phyloP scores from a whole-genome alignment of 2,797 vertebrate species.

The Gadopsis bispinosus region DNA sequence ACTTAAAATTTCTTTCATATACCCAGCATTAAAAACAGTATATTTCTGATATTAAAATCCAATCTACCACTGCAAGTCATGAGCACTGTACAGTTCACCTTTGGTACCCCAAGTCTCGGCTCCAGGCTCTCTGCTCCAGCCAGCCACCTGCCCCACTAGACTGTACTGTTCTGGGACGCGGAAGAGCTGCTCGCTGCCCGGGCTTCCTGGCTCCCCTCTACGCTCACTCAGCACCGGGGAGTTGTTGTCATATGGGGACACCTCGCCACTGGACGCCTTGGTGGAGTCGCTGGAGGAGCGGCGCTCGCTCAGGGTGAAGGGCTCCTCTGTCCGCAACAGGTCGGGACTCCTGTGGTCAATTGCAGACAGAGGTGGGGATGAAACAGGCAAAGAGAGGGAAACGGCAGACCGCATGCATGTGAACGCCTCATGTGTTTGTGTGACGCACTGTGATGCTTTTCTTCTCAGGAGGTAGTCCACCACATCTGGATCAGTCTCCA shows the following conservation, averaged over 20 bases:
- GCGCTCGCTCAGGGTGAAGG: constrained; percentile 88
- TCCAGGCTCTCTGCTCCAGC: constrained; percentile 85
- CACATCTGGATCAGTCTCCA: constrained; percentile 95
- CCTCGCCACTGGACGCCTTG: constrained; percentile 94
- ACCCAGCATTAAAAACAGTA: too few species aligned
- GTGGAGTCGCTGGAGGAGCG: constrained; percentile 96
- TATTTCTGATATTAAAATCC: background rate
- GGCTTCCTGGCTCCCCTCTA: constrained; percentile 81
- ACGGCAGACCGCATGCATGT: background rate
- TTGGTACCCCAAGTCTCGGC: constrained; percentile 84
- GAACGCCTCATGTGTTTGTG: background rate
- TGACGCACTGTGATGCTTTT: constrained; percentile 92
- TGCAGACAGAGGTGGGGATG: background rate
- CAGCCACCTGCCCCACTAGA: constrained; percentile 84
- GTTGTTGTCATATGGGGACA: constrained; percentile 98
- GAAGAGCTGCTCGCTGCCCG: constrained; percentile 84
- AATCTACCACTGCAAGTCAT: background rate
- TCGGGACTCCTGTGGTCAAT: constrained; percentile 88
- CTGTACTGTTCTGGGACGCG: constrained; percentile 87
- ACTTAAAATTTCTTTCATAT: background rate
- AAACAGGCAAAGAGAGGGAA: background rate
- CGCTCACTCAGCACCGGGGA: constrained; percentile 93
- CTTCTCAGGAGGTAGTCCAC: constrained; percentile 95
- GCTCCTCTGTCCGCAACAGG: constrained; percentile 86
- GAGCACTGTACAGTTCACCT: constrained; percentile 79